Base-by-base conservation (phyloP, 1,140 invertebrate species). In the Chlorops oryzae region DNA sequence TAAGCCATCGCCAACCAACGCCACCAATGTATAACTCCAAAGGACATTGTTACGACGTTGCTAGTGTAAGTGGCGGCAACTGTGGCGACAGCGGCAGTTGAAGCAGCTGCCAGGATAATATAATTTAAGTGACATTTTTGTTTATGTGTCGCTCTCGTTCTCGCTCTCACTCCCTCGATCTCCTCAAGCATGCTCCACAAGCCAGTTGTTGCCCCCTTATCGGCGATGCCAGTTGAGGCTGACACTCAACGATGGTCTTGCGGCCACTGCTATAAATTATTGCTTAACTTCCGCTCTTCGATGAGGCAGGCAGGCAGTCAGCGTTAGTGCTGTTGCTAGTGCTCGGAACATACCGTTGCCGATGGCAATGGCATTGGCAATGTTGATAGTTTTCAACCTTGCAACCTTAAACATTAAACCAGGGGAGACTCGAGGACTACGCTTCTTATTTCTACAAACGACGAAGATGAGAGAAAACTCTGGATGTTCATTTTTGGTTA, bases 71-170 rank as follows among this genome's bases (percentile, higher is more conserved):
- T n/a, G n/a, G n/a, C n/a, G n/a, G n/a, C n/a, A n/a, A n/a, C n/a
- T n/a, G n/a, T n/a, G n/a, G n/a, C n/a, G n/a, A n/a, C n/a, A 64
- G 62, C 62, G 63, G 58, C 58, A 45, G 24, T 6, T 17, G 4
- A 27, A 52, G 50, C 42, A 57, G 32, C 48, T 49, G 41, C 42
- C 46, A 44, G 62, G 56, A 67, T 67, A 67, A 67, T 67, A 67
- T 63, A 64, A 67, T 64, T 67, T 67, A 55, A 62, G 57, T 62
- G 37, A 39, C 28, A 42, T 40, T 52, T 52, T 47, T 52, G 46
- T 50, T 51, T 51, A 43, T 51, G 32, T 32, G 10, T 39, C 24
- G 24, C 23, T 35, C 40, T 27, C 35, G 37, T 44, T 51, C 17
- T 12, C 28, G 22, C 28, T 42, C 13, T 45, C 17, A 21, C 22